These are phyloP conservation scores for Lamellibrachia satsuma DNA, from an alignment of 2,888 invertebrate genomes.

Conservation along the genomic window DNA sequence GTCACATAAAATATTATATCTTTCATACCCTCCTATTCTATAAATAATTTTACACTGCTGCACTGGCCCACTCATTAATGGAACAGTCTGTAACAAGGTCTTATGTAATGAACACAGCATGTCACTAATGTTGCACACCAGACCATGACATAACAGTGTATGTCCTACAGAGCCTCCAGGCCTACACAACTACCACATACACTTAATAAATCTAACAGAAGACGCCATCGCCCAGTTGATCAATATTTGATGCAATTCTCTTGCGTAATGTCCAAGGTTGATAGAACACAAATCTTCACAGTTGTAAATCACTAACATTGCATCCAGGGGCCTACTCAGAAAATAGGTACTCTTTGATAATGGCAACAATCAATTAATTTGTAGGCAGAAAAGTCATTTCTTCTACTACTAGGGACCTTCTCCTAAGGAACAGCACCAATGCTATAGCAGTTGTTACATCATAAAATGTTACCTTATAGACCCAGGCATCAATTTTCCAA, in stretches of 20 bases:
- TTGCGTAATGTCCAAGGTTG: neutral
- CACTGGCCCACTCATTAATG: neutral
- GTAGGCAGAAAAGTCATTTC: neutral
- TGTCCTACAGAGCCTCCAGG: neutral
- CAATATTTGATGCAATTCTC: slow-evolving; percentile 7
- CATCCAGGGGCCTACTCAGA: neutral
- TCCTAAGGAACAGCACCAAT: too few species aligned
- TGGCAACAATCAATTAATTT: neutral
- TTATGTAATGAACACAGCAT: neutral
- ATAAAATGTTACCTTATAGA: too few species aligned
- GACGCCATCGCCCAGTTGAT: neutral
- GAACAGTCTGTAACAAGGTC: neutral
- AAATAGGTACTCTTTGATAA: neutral
- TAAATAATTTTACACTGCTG: neutral
- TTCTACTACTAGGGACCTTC: too few species aligned
- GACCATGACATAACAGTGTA: neutral
- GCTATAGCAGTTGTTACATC: too few species aligned
- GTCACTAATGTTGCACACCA: neutral
- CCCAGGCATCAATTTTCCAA: too few species aligned
- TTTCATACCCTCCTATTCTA: neutral
- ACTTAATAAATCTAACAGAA: neutral
- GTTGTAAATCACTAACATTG: neutral
- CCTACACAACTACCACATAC: neutral
- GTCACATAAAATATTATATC: neutral
- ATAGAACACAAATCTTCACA: neutral